Conservation (phyloP, 1,140 invertebrate species). For the Chelonus insularis region DNA sequence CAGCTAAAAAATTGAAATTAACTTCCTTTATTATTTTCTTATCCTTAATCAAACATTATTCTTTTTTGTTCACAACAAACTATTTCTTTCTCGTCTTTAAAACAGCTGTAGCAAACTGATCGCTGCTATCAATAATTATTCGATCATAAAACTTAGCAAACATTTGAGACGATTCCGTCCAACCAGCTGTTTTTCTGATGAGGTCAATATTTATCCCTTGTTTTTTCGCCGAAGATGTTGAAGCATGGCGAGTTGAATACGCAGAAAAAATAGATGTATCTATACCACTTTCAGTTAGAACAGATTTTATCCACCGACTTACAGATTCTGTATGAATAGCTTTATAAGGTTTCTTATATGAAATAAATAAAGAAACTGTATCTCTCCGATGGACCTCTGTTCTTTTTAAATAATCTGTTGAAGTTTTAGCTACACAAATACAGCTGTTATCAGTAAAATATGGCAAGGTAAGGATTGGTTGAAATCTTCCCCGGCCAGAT, state of each 20-base stretch:
- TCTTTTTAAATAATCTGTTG: not conserved
- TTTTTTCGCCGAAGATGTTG: conserved; percentile 24
- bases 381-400: not conserved
- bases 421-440: conserved; percentile 21
- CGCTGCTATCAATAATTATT: not conserved
- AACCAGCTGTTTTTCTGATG: conserved; percentile 24
- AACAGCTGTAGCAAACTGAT: conserved; percentile 15
- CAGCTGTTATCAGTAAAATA: conserved; percentile 3
- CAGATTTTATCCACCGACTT: conserved; percentile 27
- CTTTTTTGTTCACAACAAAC: no score
- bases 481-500: not conserved
- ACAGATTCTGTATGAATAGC: conserved; percentile 18
- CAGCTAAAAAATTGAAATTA: no score
- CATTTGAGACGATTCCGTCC: conserved; percentile 13
- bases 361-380: conserved; percentile 15
- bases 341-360: conserved; percentile 23
- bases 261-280: conserved; percentile 22
- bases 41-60: no score
- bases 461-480: conserved; percentile 16
- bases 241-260: conserved; percentile 24
- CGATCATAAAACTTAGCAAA: conserved; percentile 25
- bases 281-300: conserved; percentile 21
- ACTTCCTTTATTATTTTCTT: no score
- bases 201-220: conserved; percentile 13
- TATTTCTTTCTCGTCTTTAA: not conserved